A percentile compares a stretch with the other conserved stretches of the same genome.
phyloP scores from a whole-genome alignment of 2,113 vertebrate species.

The Nansenia antarctica region DNA sequence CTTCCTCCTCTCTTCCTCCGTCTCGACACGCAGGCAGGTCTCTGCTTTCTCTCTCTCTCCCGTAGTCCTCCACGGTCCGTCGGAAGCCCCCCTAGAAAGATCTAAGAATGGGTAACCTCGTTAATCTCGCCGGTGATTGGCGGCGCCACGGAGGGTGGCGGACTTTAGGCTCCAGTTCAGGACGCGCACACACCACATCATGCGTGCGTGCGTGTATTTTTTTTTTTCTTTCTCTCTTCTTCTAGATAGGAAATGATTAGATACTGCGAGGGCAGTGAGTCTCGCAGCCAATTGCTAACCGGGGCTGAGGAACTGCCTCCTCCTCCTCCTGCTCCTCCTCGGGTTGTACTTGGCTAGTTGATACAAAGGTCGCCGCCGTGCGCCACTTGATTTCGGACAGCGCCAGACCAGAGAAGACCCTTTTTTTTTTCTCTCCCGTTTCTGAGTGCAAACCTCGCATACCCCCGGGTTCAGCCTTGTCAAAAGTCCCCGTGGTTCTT shows the following conservation, averaged over 20 bases:
- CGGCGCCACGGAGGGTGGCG: not conserved
- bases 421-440: too few relatives aligned
- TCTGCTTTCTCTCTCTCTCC: not conserved
- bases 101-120: conserved; percentile 32
- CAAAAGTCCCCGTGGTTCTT: conserved; percentile 32
- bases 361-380: conserved; percentile 47
- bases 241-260: conserved; percentile 3
- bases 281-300: conserved; percentile 62
- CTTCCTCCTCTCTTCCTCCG: not conserved
- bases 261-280: conserved; percentile 2
- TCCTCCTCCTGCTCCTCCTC: not conserved
- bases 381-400: not conserved
- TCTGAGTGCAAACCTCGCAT: not conserved
- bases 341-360: not conserved
- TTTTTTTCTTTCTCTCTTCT: not conserved
- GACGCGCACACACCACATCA: conserved; percentile 35
- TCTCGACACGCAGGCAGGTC: not conserved
- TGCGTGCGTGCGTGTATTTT: conserved; percentile 6
- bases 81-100: too few relatives aligned
- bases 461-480: conserved; percentile 9
- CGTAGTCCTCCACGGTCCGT: not conserved
- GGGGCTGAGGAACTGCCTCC: conserved; percentile 60
- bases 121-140: conserved; percentile 56
- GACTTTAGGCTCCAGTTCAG: conserved; percentile 50
- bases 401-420: not conserved